These are phyloP conservation scores for Centropus bengalensis DNA, from an alignment of 2,113 vertebrate genomes.

Conservation along the genomic window DNA sequence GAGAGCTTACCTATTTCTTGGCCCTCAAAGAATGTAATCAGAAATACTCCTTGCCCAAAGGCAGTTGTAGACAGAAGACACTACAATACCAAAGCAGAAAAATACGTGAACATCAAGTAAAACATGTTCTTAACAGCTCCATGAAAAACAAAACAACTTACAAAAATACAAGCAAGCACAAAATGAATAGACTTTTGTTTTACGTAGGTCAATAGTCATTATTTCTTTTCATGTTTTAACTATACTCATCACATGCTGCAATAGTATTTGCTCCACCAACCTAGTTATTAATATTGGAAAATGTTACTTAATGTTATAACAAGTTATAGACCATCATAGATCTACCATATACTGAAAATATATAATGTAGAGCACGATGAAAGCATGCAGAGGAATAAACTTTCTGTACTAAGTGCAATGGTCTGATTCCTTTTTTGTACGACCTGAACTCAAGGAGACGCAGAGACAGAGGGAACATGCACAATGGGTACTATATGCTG, in stretches of 20 bases:
- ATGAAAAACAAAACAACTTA: background rate
- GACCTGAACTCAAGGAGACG: background rate
- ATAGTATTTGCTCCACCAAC: background rate
- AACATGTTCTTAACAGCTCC: background rate
- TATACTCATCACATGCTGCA: background rate
- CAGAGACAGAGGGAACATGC: background rate
- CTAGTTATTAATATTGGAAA: background rate
- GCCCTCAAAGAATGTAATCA: conserved; percentile 75
- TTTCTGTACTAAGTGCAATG: background rate
- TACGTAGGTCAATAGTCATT: background rate
- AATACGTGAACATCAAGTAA: background rate
- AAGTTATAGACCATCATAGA: background rate
- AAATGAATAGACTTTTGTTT: background rate
- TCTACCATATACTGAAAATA: background rate
- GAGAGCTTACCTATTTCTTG: conserved; percentile 75
- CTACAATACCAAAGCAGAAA: conserved; percentile 24
- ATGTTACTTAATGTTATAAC: background rate
- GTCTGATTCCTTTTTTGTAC: background rate
- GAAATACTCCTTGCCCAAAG: conserved; percentile 79
- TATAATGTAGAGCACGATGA: background rate
- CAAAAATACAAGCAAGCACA: background rate
- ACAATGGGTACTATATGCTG: background rate
- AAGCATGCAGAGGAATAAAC: background rate
- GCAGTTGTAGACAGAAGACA: conserved; percentile 78
- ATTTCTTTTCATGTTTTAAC: background rate